Base-by-base conservation (phyloP, 2,888 invertebrate genomes). In the Cyclophora punctaria region DNA sequence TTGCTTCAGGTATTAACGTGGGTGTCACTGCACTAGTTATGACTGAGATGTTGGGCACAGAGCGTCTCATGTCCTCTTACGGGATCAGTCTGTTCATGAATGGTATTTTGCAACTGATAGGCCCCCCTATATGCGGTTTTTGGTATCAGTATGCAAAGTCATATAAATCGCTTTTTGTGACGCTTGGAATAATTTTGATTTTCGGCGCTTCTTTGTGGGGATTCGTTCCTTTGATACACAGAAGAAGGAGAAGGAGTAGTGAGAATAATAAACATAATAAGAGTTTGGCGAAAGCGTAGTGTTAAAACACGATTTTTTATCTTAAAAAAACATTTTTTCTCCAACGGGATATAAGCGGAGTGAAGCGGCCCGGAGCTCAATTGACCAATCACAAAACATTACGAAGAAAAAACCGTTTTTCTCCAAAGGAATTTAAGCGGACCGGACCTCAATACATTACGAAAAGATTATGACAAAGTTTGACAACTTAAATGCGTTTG, bases 1-100 rank as follows among this genome's bases (percentile, higher is more conserved):
- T 96, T 7, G 93, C 95, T 3, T 95, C 96, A 0, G 96, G 96
- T 5, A 91, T 94, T 2, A 96, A 96, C 73, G 95, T 95, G 0
- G 96, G 96, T 3, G 93, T 96, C 7, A 95, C 95, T 0, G 95
- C 96, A 0, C 92, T 96, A 42, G 95, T 96, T 3, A 95, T 96
- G 94, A 95, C 95, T 0, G 96, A 96, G 69, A 93, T 96, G 92
- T 72, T 96, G 4, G 96, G 96, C 0, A 93, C 94, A 0, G 95
- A 96, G 60, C 89, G 94, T n/a, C 77, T 96, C 0, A 95, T 95
- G 69, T 95, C 95, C 0, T 95, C 95, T 0, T 96, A 96, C 64
- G 96, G 96, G 1, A 95, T 96, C 37, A 95, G 95, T 59, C 81
- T 96, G 37, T 96, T 96, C 64, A 91, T 96, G 6, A 96, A 96